Conservation (phyloP, 2,113 vertebrate species). For the Electrona antarctica region DNA sequence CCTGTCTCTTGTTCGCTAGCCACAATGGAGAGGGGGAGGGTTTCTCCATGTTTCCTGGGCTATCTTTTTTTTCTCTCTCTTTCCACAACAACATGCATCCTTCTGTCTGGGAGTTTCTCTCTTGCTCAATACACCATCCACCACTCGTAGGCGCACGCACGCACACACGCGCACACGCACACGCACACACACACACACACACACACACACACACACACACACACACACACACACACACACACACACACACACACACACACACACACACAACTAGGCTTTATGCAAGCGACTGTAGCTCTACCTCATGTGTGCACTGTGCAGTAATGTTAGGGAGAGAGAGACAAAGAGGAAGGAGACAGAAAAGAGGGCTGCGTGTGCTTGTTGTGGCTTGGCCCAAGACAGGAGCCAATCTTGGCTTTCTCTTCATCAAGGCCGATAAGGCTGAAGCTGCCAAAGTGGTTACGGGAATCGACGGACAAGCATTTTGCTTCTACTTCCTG, state of each 20-base stretch:
- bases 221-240: background rate
- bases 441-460: constrained; percentile 46
- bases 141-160: background rate
- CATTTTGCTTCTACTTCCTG: constrained; percentile 57
- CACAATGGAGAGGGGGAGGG: background rate
- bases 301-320: constrained; percentile 1
- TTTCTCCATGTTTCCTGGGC: too few relatives aligned
- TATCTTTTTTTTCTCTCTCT: too few relatives aligned
- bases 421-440: constrained; percentile 21
- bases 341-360: background rate
- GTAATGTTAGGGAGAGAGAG: constrained; percentile 14
- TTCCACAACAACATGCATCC: too few relatives aligned
- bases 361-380: background rate
- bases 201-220: background rate
- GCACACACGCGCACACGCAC: background rate
- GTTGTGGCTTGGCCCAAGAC: background rate
- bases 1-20: background rate
- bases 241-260: background rate
- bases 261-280: constrained; percentile 1
- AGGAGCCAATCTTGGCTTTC: constrained; percentile 14
- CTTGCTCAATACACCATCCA: too few relatives aligned
- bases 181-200: too few relatives aligned
- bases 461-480: constrained; percentile 61
- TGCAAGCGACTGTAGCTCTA: constrained; percentile 49
- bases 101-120: too few relatives aligned